phyloP scores from a whole-genome alignment of 2,888 invertebrate genomes.

The Eristalis arbustorum region DNA sequence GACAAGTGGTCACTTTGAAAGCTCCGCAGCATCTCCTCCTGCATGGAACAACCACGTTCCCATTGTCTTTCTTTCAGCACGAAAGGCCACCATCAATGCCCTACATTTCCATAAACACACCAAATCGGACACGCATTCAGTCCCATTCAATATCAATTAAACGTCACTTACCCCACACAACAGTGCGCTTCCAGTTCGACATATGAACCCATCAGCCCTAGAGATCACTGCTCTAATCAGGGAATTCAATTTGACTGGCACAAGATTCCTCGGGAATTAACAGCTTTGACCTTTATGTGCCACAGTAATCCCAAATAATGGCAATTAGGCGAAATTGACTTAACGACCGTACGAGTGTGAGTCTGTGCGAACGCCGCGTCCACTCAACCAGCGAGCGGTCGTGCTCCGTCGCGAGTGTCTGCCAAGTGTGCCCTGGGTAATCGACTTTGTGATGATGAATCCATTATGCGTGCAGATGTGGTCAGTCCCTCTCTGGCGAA shows the following conservation, averaged over 20 bases:
- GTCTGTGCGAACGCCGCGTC: background rate
- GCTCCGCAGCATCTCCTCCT: background rate
- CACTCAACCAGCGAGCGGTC: background rate
- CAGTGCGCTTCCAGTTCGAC: slow-evolving; percentile 35
- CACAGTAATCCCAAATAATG: slow-evolving; percentile 56
- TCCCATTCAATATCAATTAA: slow-evolving; percentile 16
- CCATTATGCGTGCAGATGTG: slow-evolving; percentile 13
- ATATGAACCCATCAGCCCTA: slow-evolving; percentile 35
- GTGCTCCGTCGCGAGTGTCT: too few species aligned
- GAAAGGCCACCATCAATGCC: background rate
- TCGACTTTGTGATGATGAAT: slow-evolving; percentile 39
- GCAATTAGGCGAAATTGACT: slow-evolving; percentile 59
- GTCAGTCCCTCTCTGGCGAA: background rate
- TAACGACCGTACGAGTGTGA: background rate
- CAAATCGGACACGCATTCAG: slow-evolving; percentile 3
- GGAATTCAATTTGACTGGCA: slow-evolving; percentile 50
- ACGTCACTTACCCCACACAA: slow-evolving; percentile 56
- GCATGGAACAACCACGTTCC: background rate
- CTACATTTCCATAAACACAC: background rate
- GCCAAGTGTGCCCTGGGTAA: background rate
- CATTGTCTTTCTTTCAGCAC: background rate
- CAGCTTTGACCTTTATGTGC: slow-evolving; percentile 49
- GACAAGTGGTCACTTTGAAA: background rate
- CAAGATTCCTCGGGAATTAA: slow-evolving; percentile 59
- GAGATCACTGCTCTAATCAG: slow-evolving; percentile 59